These are phyloP conservation scores for Pangasius macronema DNA, from an alignment of 2,797 vertebrate genomes.

Conservation along the genomic window DNA sequence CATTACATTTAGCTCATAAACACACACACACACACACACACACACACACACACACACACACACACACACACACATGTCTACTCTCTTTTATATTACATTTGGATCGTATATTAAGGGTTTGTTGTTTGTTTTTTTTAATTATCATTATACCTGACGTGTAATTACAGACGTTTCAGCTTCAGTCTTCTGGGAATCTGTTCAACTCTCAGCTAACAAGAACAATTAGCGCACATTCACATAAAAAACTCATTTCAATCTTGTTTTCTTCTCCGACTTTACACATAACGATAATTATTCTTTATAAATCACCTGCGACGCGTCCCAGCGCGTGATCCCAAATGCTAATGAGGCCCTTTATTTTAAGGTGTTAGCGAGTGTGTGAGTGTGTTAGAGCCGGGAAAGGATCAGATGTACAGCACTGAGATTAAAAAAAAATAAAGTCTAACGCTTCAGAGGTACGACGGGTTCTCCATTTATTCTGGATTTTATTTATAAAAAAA, in stretches of 20 bases:
- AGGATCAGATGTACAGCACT: neutral
- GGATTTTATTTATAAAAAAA: neutral
- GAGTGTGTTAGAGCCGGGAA: neutral
- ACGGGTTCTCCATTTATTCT: neutral
- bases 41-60: neutral
- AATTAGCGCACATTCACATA: neutral
- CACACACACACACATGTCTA: neutral
- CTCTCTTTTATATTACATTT: neutral
- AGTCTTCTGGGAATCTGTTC: neutral
- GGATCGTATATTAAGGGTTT: neutral
- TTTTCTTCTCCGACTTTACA: neutral
- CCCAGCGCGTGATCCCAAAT: neutral
- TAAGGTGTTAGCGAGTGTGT: neutral
- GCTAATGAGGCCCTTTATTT: neutral
- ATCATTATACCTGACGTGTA: neutral
- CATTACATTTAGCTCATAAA: neutral
- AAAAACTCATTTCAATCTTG: neutral
- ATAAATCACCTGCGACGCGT: neutral
- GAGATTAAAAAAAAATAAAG: neutral
- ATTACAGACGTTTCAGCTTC: neutral
- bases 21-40: neutral
- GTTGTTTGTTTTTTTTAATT: neutral
- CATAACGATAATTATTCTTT: neutral
- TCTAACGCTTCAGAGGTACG: no score
- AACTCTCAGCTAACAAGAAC: neutral